Base-by-base conservation (phyloP, 1,140 invertebrate genomes). In the Neodiprion lecontei region DNA sequence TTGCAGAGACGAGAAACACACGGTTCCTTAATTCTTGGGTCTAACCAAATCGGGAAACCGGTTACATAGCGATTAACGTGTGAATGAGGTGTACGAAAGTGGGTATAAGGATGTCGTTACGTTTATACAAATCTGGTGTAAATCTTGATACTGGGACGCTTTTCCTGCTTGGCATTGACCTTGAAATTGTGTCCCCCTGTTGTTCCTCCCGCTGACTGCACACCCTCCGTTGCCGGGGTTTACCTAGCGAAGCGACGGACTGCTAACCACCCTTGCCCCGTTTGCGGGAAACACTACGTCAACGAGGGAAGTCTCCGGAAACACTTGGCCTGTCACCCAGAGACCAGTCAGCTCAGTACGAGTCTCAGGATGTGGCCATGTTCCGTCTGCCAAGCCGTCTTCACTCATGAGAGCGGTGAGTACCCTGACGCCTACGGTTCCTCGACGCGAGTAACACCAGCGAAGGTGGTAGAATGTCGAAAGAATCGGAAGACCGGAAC, bases 231-330 rank as follows among this genome's bases (percentile, higher is more conserved):
- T 88, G 85, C 86, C 87, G 88, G 87, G 87, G 86, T 87, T 91
- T 96, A 95, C 91, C 90, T 95, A 94, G 96, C 95, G 83, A 97
- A 97, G 90, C 92, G 96, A 88, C 91, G 96, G 87, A 97, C 95
- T 67, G 95, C 96, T 75, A 97, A 97, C 87, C 96, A 97, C 88
- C 96, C 96, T 65, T 98, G 96, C 87, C 96, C 96, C 17, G 95
- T 98, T 10, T 98, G 96, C 87, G 96, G 96, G 74, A 97, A 97
- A 88, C 95, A 97, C 87, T 98, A 97, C 89, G 96, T 97, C 78
- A 98, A 97, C 89, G 96, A 98, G 89, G 96, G 96, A 77, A 96
- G 95, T 77, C 89, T 97, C 76, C 92, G 96, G 80, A 97, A 97
- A 88, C 96, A 98, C 88, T 91, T 97, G 79, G 95, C 95, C 73